Percentiles rank a stretch among this genome's conserved stretches.
phyloP scores from a whole-genome alignment of 2,797 vertebrate genomes.

The Enteromius anoplus region DNA sequence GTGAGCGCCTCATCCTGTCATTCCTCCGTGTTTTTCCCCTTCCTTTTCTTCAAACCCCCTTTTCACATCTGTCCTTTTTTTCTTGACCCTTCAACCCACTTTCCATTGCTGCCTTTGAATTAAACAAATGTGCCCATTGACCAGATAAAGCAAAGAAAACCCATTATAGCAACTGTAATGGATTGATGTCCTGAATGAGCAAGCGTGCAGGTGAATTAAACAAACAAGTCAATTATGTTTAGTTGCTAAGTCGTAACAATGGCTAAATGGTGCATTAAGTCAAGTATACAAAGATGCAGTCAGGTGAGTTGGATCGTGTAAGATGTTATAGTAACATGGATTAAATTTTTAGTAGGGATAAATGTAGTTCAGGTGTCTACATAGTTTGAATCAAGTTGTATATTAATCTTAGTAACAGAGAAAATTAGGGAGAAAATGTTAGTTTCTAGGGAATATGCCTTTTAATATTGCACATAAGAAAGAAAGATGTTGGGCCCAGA shows the following conservation, averaged over 20 bases:
- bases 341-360: background rate
- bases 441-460: background rate
- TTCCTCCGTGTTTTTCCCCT: slow-evolving; percentile 51
- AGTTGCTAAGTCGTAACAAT: background rate
- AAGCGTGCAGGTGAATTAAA: background rate
- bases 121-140: background rate
- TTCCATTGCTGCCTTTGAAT: slow-evolving; percentile 32
- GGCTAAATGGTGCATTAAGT: background rate
- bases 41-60: slow-evolving; percentile 44
- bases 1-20: slow-evolving; percentile 87
- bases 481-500: background rate
- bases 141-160: background rate
- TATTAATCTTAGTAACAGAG: background rate
- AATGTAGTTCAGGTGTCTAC: background rate
- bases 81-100: slow-evolving; percentile 25
- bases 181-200: background rate
- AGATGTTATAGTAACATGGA: background rate
- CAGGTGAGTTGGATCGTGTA: background rate
- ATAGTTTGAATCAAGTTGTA: background rate
- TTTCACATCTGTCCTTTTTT: slow-evolving; percentile 53
- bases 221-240: background rate
- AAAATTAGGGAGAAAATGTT: background rate
- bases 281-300: background rate
- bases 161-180: background rate
- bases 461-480: background rate